Evolutionary conservation across 2,888 invertebrate genomes (phyloP).

Genomic region (Himalopsyche kuldschensis): DNA sequence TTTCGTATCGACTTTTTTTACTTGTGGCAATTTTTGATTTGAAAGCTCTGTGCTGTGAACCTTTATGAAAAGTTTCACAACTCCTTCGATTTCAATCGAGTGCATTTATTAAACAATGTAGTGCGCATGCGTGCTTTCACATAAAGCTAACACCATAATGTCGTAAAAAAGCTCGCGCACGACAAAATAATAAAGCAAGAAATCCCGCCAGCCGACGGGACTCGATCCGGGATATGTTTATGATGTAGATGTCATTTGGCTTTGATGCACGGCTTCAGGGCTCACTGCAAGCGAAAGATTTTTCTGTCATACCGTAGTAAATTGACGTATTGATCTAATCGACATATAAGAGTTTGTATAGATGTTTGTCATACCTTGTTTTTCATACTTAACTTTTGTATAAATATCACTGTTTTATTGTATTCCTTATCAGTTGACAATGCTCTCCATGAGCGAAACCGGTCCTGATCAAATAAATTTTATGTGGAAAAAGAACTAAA

Average conservation of each 20-base stretch:
- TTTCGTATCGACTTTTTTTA: too few relatives aligned
- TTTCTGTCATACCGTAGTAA: too few relatives aligned
- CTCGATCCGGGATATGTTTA: constrained; percentile 17
- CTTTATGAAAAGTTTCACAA: not conserved
- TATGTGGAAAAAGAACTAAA: not conserved
- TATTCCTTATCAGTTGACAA: too few relatives aligned
- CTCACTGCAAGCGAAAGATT: too few relatives aligned
- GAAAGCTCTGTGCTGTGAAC: too few relatives aligned
- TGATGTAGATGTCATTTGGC: constrained; percentile 16
- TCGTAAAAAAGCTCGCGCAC: not conserved
- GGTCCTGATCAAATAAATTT: not conserved
- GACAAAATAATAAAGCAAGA: not conserved
- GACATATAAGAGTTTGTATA: too few relatives aligned
- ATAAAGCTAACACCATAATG: not conserved
- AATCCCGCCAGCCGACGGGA: not conserved
- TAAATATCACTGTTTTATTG: too few relatives aligned
- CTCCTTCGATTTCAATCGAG: not conserved
- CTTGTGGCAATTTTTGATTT: too few relatives aligned
- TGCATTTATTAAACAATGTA: not conserved
- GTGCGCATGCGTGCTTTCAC: not conserved
- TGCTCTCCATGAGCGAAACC: not conserved
- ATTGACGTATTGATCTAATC: too few relatives aligned
- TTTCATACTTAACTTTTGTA: too few relatives aligned
- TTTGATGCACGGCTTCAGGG: too few relatives aligned
- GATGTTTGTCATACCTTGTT: too few relatives aligned